Evolutionary conservation across 2,113 vertebrate genomes (phyloP).

Genomic region (human (Homo sapiens)): DNA sequence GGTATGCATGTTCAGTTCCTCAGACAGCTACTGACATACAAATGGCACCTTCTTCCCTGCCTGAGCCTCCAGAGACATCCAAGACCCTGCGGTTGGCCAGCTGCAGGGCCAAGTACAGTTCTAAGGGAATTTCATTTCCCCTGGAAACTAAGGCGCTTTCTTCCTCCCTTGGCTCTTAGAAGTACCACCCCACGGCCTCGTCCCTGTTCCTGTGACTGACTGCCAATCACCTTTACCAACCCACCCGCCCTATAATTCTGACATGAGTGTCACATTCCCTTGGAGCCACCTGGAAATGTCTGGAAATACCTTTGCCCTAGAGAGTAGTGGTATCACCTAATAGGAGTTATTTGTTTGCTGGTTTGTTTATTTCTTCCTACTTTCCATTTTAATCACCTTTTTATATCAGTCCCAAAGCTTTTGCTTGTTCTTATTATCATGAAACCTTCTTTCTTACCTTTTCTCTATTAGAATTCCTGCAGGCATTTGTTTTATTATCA

Average conservation of each 20-base stretch:
- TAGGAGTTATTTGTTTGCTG: background rate
- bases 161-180: background rate
- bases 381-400: background rate
- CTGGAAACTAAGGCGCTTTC: background rate
- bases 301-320: background rate
- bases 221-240: background rate
- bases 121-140: background rate
- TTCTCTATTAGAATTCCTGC: background rate
- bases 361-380: background rate
- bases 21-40: background rate
- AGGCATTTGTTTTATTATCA: background rate
- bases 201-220: background rate
- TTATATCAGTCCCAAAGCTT: background rate
- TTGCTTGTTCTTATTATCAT: background rate
- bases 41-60: background rate
- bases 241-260: background rate
- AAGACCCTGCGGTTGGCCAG: background rate
- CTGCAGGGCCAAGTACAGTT: background rate
- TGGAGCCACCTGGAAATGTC: background rate
- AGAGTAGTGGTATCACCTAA: too few relatives aligned
- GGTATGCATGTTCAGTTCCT: background rate
- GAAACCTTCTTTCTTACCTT: background rate
- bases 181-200: too few relatives aligned
- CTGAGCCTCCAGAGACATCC: background rate
- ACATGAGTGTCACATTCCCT: background rate